phyloP scores from a whole-genome alignment of 2,113 vertebrate species.

The Varanus komodoensis region DNA sequence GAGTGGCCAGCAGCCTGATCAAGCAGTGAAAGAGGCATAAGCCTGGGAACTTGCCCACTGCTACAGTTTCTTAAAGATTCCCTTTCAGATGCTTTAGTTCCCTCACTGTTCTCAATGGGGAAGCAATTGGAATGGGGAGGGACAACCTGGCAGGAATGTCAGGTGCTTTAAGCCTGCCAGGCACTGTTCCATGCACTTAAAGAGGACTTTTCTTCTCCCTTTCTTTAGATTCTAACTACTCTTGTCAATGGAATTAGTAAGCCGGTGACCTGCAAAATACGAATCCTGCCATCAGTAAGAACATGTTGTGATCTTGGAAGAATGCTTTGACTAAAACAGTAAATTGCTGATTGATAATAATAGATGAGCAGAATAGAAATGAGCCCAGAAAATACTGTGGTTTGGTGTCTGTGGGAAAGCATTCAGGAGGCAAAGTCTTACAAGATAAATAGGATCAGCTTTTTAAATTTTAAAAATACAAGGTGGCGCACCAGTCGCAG shows the following conservation, averaged over 20 bases:
- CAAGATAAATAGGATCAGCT: not conserved
- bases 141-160: not conserved
- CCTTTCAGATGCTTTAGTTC: not conserved
- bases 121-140: not conserved
- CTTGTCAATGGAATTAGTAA: slow-evolving; percentile 88
- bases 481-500: too few species aligned
- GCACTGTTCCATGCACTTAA: not conserved
- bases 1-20: not conserved
- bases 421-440: not conserved
- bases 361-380: not conserved
- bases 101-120: not conserved
- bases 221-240: slow-evolving; percentile 86
- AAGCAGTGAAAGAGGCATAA: not conserved
- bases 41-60: not conserved
- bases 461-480: not conserved
- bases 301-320: not conserved
- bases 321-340: not conserved
- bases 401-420: not conserved
- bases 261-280: slow-evolving; percentile 96
- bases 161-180: not conserved
- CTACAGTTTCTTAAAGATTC: not conserved
- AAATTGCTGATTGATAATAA: not conserved
- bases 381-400: not conserved
- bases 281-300: slow-evolving; percentile 92
- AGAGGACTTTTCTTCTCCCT: not conserved